Evolutionary conservation across 2,113 vertebrate genomes (phyloP).

Genomic region (Sarotherodon lohbergeri): DNA sequence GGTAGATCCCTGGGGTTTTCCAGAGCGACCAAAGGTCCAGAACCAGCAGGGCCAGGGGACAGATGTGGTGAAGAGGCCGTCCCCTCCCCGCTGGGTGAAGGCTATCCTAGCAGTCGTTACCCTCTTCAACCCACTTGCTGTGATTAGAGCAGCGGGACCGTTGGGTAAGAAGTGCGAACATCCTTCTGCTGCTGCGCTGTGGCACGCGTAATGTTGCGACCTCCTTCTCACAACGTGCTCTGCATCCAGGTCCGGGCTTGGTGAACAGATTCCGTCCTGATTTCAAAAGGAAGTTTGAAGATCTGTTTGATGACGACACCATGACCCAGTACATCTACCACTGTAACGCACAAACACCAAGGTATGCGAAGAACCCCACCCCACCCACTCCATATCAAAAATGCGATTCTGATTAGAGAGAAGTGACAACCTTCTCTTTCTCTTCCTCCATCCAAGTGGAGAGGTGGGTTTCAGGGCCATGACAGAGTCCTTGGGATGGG

Average conservation of each 20-base stretch:
- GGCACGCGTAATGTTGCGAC: neutral
- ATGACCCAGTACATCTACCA: constrained; percentile 92
- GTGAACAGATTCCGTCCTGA: constrained; percentile 87
- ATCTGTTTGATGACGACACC: constrained; percentile 87
- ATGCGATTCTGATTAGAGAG: neutral
- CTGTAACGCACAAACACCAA: constrained; percentile 87
- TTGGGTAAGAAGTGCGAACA: constrained; percentile 72
- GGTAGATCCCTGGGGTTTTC: constrained; percentile 90
- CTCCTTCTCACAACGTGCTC: neutral
- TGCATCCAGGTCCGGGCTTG: constrained; percentile 78
- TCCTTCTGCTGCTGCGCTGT: neutral
- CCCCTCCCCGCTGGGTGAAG: constrained; percentile 80
- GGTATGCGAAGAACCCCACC: constrained; percentile 45
- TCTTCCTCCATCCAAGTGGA: constrained; percentile 66
- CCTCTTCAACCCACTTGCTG: constrained; percentile 86
- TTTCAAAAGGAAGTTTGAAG: constrained; percentile 85
- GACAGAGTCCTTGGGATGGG: constrained; percentile 84
- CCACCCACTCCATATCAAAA: neutral
- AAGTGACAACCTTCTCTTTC: neutral
- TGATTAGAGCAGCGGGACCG: constrained; percentile 85
- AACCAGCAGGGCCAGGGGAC: constrained; percentile 27
- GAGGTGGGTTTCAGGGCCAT: constrained; percentile 86
- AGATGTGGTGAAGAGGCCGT: constrained; percentile 44
- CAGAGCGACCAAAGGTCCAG: constrained; percentile 69
- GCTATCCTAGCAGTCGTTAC: constrained; percentile 74